phyloP scores from a whole-genome alignment of 2,113 vertebrate genomes.

The Clupea harengus region DNA sequence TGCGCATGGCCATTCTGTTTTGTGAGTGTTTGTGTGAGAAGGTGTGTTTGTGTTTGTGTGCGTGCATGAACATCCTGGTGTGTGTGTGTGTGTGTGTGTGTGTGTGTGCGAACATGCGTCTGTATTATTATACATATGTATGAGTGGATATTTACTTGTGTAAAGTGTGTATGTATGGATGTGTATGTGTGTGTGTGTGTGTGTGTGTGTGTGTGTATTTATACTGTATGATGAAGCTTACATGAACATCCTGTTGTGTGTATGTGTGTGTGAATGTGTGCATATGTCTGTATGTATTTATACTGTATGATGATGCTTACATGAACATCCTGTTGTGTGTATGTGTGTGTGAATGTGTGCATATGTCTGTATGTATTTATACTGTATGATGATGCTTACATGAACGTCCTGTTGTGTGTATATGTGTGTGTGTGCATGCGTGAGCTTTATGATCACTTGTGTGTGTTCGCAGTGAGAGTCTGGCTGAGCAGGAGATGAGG shows the following conservation, averaged over 20 bases:
- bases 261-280: neutral
- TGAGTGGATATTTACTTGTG: neutral
- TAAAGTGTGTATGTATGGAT: neutral
- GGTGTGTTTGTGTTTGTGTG: no score
- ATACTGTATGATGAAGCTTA: no score
- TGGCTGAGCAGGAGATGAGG: neutral
- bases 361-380: neutral
- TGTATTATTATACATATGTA: no score
- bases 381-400: no score
- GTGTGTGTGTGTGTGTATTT: neutral
- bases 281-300: neutral
- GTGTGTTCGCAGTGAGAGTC: neutral
- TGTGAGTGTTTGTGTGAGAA: no score
- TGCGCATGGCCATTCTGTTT: no score
- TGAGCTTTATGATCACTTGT: neutral
- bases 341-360: neutral
- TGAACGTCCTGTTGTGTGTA: neutral
- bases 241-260: neutral
- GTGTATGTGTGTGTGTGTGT: neutral
- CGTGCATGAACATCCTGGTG: no score
- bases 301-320: neutral
- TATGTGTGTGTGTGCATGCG: neutral
- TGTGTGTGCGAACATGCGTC: no score
- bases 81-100: neutral
- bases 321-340: neutral